Evolutionary conservation across 1,140 invertebrate species (phyloP), one percentile per base, ranked within the genome.

Genomic region (Pinna nobilis): DNA sequence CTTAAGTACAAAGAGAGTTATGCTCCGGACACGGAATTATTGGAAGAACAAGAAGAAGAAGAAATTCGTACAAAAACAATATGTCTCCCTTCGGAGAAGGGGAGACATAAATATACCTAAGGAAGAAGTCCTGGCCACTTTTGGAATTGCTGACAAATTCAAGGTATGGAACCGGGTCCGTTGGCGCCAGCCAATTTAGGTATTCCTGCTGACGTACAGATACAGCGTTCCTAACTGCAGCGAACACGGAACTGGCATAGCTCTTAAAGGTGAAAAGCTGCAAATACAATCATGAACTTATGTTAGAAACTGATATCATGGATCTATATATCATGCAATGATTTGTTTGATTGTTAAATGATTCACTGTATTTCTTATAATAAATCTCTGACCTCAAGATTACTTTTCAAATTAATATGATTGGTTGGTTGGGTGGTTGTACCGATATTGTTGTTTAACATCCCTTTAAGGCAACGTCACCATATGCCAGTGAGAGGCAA

Each of bases 91-190:
- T n/a, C n/a, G n/a, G n/a, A n/a, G n/a, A n/a, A n/a, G n/a, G n/a
- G n/a, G n/a, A n/a, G n/a, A n/a, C 15, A 20, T 23, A 69, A 39
- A 5, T 18, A n/a, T 49, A 83, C 82, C 76, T 80, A n/a, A 83
- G 60, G 44, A 73, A 83, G 63, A 83, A 83, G 67, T 83, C 78
- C 44, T 81, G 77, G 3, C 82, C 80, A 78, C 82, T 83, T 50
- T 74, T 77, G 1, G 82, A 83, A 63, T 83, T 83, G 68, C 82
- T 83, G 23, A 82, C 67, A 61, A 81, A 83, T 55, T 83, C 79
- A 49, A 80, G 55, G 69, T 80, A 83, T 2, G 74, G 70, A 25
- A 70, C 61, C n/a, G n/a, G n/a, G 5, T 74, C 23, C 13, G 51
- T 35, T 11, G 80, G 78, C 35, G 78, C 78, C 33, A 83, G 55